These are phyloP conservation scores for Drosophila busckii DNA, from an alignment of 1,140 invertebrate species.

Conservation along the genomic window DNA sequence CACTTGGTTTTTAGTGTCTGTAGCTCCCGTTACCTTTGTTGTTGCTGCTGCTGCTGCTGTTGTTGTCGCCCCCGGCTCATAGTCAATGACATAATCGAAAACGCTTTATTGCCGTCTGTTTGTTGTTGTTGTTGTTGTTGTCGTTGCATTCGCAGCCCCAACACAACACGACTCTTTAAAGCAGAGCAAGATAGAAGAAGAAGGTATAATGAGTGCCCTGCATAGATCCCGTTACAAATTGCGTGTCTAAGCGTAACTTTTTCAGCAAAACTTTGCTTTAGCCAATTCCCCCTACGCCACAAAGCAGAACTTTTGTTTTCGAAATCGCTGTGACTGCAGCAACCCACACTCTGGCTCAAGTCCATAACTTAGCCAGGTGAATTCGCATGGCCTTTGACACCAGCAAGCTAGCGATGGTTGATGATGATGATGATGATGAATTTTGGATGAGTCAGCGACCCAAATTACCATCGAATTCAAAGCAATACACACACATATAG, in stretches of 20 bases:
- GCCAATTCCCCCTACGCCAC: constrained; percentile 3
- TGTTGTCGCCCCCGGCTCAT: constrained; percentile 14
- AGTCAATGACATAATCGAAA: constrained; percentile 37
- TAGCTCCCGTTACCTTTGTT: no score
- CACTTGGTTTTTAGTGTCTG: constrained; percentile 11
- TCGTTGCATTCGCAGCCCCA: constrained; percentile 30
- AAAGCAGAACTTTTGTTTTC: constrained; percentile 1
- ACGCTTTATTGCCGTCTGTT: constrained; percentile 19
- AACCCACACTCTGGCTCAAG: no score
- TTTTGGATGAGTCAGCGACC: constrained; percentile 25
- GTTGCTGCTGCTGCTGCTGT: no score
- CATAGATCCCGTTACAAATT: no score
- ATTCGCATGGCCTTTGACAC: constrained; percentile 8
- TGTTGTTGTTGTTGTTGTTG: constrained; percentile 1
- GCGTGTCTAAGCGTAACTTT: constrained; percentile 13
- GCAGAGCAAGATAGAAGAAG: no score
- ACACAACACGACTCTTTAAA: background rate
- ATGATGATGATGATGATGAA: background rate
- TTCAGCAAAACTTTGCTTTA: constrained; percentile 1
- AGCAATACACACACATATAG: no score
- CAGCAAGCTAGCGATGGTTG: background rate
- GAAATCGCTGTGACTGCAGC: no score
- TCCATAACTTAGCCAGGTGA: no score
- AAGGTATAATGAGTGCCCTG: no score
- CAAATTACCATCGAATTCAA: constrained; percentile 16